Evolutionary conservation across 2,797 vertebrate genomes (phyloP).

Genomic region (Xerus rutilus): DNA sequence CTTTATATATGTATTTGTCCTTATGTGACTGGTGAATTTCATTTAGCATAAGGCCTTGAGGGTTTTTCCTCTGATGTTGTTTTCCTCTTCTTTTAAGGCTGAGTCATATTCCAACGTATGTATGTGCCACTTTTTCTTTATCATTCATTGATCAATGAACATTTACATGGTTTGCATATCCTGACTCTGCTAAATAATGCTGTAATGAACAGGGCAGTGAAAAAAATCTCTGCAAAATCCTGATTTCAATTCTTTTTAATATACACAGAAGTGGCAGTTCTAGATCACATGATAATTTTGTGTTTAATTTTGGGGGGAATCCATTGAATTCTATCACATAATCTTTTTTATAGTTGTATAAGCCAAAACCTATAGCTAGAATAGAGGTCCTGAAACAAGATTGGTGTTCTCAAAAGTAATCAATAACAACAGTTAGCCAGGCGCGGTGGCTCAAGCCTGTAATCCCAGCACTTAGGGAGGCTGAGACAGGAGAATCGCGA

Average conservation of each 20-base stretch:
- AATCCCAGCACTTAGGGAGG: too few species aligned
- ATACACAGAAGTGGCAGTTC: background rate
- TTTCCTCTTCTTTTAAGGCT: background rate
- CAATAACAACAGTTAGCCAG: background rate
- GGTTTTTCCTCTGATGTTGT: background rate
- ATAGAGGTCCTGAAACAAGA: background rate
- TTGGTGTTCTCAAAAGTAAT: background rate
- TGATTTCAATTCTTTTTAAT: background rate
- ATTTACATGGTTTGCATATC: background rate
- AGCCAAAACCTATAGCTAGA: background rate
- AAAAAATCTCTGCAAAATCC: constrained; percentile 5
- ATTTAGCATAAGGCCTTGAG: background rate
- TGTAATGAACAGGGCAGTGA: background rate
- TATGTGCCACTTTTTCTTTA: background rate
- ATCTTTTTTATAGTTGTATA: background rate
- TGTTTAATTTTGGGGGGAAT: background rate
- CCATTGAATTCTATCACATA: background rate
- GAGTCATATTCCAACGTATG: background rate
- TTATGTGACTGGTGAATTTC: background rate
- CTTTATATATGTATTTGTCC: background rate
- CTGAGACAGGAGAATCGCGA: too few species aligned
- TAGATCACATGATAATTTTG: background rate
- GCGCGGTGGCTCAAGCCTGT: too few species aligned
- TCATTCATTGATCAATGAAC: background rate
- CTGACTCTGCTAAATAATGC: background rate